These are phyloP conservation scores for Acipenser transmontanus DNA, from an alignment of 2,797 vertebrate species.

Conservation along the genomic window DNA sequence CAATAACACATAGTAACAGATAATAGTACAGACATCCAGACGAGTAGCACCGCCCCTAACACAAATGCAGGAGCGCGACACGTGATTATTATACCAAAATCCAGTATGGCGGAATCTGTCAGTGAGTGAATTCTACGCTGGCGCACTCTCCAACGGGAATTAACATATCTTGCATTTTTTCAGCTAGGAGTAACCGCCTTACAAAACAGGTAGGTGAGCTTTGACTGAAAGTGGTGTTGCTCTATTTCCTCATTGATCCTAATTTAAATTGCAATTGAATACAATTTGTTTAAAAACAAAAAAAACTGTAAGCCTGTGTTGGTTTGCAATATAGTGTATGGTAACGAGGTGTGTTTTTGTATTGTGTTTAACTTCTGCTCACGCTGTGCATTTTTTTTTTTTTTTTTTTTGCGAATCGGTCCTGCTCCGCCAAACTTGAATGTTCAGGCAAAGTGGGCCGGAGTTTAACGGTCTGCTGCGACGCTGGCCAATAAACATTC, in stretches of 20 bases:
- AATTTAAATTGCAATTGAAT: no score
- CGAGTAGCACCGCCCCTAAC: conserved; percentile 39
- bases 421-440: neutral
- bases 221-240: conserved; percentile 10
- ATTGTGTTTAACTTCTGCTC: conserved; percentile 5
- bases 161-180: conserved; percentile 25
- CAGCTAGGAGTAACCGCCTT: conserved; percentile 31
- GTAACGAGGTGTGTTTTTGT: conserved; percentile 8
- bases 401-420: neutral
- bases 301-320: conserved; percentile 16
- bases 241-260: conserved; percentile 5
- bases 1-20: no score
- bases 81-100: conserved; percentile 55
- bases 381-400: conserved; percentile 1
- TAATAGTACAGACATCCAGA: neutral
- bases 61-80: conserved; percentile 47
- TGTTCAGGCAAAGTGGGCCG: neutral
- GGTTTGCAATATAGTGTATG: neutral
- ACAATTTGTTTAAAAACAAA: neutral
- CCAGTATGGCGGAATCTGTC: conserved; percentile 59
- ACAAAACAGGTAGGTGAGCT: conserved; percentile 45
- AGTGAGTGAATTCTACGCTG: conserved; percentile 36
- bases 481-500: conserved; percentile 12
- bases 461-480: conserved; percentile 5
- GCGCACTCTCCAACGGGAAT: conserved; percentile 41